Percentiles rank a stretch among this genome's conserved stretches.
These are phyloP conservation scores for Drosophila ogumai DNA, from an alignment of 1,140 invertebrate genomes.

Conservation along the genomic window DNA sequence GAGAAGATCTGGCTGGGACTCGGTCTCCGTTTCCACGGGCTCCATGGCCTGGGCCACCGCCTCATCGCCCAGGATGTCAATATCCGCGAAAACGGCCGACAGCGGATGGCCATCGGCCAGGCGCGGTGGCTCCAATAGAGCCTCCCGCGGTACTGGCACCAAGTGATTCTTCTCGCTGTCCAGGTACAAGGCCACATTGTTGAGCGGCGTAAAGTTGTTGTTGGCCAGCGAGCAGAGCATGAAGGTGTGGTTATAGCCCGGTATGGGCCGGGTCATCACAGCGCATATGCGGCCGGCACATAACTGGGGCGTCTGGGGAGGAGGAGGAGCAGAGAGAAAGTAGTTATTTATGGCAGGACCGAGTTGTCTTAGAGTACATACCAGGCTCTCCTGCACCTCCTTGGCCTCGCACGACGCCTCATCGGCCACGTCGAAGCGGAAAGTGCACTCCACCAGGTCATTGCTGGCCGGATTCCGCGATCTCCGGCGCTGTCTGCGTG, in stretches of 20 bases:
- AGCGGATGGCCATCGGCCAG: slow-evolving; percentile 61
- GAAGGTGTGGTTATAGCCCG: slow-evolving; percentile 86
- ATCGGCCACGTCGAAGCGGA: slow-evolving; percentile 14
- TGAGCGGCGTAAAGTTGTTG: slow-evolving; percentile 89
- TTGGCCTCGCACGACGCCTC: slow-evolving; percentile 27
- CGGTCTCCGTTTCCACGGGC: slow-evolving; percentile 11
- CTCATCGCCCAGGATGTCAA: slow-evolving; percentile 52
- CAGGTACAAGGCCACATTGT: slow-evolving; percentile 88
- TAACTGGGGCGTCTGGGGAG: slow-evolving; percentile 46
- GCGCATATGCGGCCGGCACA: slow-evolving; percentile 67
- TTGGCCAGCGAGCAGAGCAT: slow-evolving; percentile 89
- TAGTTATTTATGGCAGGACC: background rate
- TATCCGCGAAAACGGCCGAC: slow-evolving; percentile 61
- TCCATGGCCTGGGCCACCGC: slow-evolving; percentile 49
- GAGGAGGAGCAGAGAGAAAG: no score
- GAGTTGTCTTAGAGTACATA: background rate
- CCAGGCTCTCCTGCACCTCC: slow-evolving; percentile 33
- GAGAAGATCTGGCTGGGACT: background rate
- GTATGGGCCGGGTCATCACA: slow-evolving; percentile 71
- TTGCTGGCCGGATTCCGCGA: slow-evolving; percentile 11
- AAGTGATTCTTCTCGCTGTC: slow-evolving; percentile 86
- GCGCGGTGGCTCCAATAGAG: slow-evolving; percentile 70
- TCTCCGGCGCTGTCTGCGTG: slow-evolving; percentile 18
- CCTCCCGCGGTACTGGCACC: slow-evolving; percentile 85
- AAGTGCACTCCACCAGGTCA: slow-evolving; percentile 6